Evolutionary conservation across 2,113 vertebrate genomes (phyloP).

Genomic region (Candoia aspera): DNA sequence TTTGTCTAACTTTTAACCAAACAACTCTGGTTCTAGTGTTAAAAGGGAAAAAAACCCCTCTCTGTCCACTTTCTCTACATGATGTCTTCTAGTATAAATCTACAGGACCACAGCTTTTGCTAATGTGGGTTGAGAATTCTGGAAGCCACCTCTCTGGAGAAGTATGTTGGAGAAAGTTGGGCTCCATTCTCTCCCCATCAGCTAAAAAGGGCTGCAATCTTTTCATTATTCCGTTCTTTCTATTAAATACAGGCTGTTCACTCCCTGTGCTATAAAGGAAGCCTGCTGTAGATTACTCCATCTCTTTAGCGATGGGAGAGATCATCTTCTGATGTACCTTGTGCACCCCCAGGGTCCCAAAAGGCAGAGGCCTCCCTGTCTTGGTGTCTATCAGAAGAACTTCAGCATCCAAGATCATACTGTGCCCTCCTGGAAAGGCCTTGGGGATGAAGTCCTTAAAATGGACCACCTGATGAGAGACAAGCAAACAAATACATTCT

Average conservation of each 20-base stretch:
- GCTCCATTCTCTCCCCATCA: background rate
- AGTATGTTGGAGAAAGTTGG: background rate
- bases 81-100: background rate
- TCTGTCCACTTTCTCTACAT: background rate
- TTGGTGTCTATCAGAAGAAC: slow-evolving; percentile 95
- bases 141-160: background rate
- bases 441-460: slow-evolving; percentile 96
- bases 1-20: background rate
- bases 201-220: background rate
- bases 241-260: background rate
- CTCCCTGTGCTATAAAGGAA: background rate
- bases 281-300: background rate
- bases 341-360: slow-evolving; percentile 93
- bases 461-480: slow-evolving; percentile 85
- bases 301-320: background rate
- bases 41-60: background rate
- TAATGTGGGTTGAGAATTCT: background rate
- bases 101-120: background rate
- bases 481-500: background rate
- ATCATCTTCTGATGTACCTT: slow-evolving; percentile 78
- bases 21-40: background rate
- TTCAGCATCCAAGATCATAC: slow-evolving; percentile 96
- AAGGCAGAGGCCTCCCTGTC: slow-evolving; percentile 92
- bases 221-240: background rate
- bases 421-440: slow-evolving; percentile 91